Evolutionary conservation across 2,113 vertebrate genomes (phyloP), one percentile per base, ranked within the genome.

Genomic region (Engystomops pustulosus): DNA sequence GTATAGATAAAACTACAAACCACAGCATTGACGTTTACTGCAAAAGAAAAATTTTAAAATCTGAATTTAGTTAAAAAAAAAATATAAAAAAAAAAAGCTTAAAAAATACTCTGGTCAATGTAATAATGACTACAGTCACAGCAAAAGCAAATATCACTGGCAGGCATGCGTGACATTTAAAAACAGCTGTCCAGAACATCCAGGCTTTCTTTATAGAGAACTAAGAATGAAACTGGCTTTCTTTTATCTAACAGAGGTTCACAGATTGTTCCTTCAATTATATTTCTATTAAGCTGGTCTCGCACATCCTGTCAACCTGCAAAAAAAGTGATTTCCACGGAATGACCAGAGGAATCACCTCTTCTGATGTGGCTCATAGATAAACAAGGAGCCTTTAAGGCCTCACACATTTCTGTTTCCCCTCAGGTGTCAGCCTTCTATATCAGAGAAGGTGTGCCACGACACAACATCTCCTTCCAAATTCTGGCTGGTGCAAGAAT

Each of bases 241-340:
- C 49, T 51, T 79, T 85, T 79, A 78, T 85, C 65, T 45, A 58
- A 70, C 58, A 68, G 74, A 65, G 45, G 55, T 77, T 76, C 60
- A 70, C 44, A 78, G 74, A 70, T 79, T 79, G 60, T 62, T 70
- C 32, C 83, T 79, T 85, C 62, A 78, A 85, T 79, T 85, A 70
- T 58, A 84, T 78, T 84, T 78, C 82, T 84, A 78, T 84, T 84
- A 84, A 70, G 76, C 45, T 34, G 74, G 32, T 70, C 83, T 70
- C 62, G 69, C 83, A 79, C 83, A 85, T 85, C 49, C 72, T 47
- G 32, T 85, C 78, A 85, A 60, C 75, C 83, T 69, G 65, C 83
- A 85, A 68, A 79, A 41, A 74, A 79, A 58, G 83, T 70, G 74
- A 85, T 85, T 85, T 79, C 75, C 62, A 69, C 38, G 58, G 83